A percentile compares a stretch with the other conserved stretches of the same genome.
Evolutionary conservation across 1,140 invertebrate genomes (phyloP).

Genomic region (Eurosta solidaginis): DNA sequence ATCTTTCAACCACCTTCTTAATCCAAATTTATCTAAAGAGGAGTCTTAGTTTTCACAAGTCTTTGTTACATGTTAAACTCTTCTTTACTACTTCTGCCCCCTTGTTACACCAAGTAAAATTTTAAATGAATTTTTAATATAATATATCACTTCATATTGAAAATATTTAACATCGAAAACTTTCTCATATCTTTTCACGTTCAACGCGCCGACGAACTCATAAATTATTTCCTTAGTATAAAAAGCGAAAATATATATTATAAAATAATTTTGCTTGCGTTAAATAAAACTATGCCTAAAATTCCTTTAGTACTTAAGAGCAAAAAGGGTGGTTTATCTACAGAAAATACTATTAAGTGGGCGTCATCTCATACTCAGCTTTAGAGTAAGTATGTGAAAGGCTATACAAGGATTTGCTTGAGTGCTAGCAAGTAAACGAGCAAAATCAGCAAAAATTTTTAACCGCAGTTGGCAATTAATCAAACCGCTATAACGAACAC

Average conservation of each 20-base stretch:
- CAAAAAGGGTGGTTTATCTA: background rate
- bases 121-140: background rate
- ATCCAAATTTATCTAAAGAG: no score
- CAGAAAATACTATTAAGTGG: background rate
- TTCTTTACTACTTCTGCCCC: background rate
- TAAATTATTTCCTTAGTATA: conserved; percentile 16
- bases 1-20: no score
- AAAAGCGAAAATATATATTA: conserved; percentile 4
- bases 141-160: background rate
- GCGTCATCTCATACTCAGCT: no score
- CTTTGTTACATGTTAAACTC: background rate
- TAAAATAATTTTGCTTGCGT: conserved; percentile 22
- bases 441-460: conserved; percentile 21
- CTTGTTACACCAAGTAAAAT: no score
- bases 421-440: background rate
- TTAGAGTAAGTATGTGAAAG: no score
- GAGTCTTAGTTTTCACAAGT: no score
- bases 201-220: background rate
- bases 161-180: conserved; percentile 2
- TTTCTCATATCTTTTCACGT: conserved; percentile 8
- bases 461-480: conserved; percentile 23
- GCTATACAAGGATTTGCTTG: no score
- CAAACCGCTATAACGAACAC: conserved; percentile 8
- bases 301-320: background rate
- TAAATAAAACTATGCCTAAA: conserved; percentile 24